These are phyloP conservation scores for Selenia dentaria DNA, from an alignment of 2,888 invertebrate species.

Conservation along the genomic window DNA sequence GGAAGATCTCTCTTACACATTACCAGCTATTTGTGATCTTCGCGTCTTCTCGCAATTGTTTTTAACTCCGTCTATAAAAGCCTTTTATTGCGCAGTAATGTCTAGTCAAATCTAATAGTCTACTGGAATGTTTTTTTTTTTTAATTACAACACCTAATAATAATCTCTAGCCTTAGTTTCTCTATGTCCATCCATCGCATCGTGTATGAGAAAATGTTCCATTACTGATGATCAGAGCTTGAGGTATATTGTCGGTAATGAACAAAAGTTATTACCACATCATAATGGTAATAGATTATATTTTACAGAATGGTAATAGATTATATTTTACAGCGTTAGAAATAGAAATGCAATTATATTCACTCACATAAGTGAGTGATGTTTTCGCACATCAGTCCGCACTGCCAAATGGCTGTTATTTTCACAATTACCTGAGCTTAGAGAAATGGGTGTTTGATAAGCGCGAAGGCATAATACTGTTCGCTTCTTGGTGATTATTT, in stretches of 20 bases:
- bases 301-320: too few relatives aligned
- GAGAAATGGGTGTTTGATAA: conserved; percentile 51
- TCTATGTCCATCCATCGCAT: not conserved
- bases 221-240: conserved; percentile 13
- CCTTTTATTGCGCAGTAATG: not conserved
- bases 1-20: conserved; percentile 2
- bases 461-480: conserved; percentile 45
- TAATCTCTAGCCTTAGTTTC: conserved; percentile 5
- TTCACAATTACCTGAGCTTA: conserved; percentile 45
- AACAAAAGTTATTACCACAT: conserved; percentile 33
- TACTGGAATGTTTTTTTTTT: not conserved
- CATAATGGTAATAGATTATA: conserved; percentile 36
- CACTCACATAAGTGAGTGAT: conserved; percentile 48
- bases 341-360: conserved; percentile 51
- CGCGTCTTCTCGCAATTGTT: not conserved
- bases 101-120: not conserved
- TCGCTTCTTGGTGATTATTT: conserved; percentile 21
- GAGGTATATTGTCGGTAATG: conserved; percentile 21
- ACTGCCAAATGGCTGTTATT: conserved; percentile 39
- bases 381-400: conserved; percentile 35
- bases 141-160: not conserved
- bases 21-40: conserved; percentile 2
- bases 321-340: conserved; percentile 38
- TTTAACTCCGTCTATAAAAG: not conserved
- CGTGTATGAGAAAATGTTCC: conserved; percentile 5